Base-by-base conservation (phyloP, 2,797 vertebrate genomes). In the Gymnocypris eckloni region DNA sequence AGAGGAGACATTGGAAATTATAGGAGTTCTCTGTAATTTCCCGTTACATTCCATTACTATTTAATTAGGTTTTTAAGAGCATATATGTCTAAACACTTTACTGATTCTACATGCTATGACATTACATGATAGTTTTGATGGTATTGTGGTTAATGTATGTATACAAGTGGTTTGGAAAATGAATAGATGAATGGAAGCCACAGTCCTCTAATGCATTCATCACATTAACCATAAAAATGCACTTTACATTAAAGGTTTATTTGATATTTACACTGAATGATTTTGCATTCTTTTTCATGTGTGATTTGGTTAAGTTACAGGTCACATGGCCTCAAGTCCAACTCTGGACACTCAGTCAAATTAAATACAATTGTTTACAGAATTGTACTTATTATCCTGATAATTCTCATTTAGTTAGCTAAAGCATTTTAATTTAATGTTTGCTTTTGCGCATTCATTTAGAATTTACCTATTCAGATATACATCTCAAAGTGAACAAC, bases 1-100 rank as follows among this genome's bases (percentile, higher is more conserved):
- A 15, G 94, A 93, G 0, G 56, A 41, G 79, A 95, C 81, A 83
- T 95, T 95, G 18, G 93, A 93, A 81, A 95, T 94, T 82, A 96
- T 91, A 11, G 94, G 3, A 0, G 93, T 95, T 12, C 93, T 93
- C 95, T 95, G 75, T 12, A 56, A 43, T 67, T 37, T 67, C 2
- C 15, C 15, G 4, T 50, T 50, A 50, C 15, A 16, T 50, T 16
- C 64, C 6, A 37, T 59, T 67, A 67, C 2, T 4, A 67, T 39
- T 10, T 9, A 39, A 69, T 69, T 39, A 10, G 16, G 16, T 10
- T 69, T 67, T 39, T 28, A 66, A 13, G 12, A 64, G 12, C n/a
- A 50, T 50, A 50, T 50, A 64, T 64, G 59, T 6, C 25, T 12
- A 28, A 28, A 64, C 28, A 8, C 64, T 18, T 67, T 33, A 67